These are phyloP conservation scores for Steatornis caripensis DNA, from an alignment of 2,113 vertebrate genomes.

Conservation along the genomic window DNA sequence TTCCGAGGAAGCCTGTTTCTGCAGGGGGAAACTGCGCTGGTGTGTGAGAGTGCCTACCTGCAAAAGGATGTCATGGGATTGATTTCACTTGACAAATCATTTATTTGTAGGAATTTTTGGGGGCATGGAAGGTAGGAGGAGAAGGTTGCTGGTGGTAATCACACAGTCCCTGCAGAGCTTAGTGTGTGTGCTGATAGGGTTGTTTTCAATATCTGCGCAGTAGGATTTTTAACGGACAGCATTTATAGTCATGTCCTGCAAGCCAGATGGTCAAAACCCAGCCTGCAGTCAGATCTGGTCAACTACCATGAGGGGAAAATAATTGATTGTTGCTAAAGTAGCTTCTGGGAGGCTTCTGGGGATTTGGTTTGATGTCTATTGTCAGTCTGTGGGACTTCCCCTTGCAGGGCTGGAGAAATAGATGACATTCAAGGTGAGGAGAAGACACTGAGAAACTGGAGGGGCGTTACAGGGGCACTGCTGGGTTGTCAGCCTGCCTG, in stretches of 20 bases:
- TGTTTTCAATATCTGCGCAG: background rate
- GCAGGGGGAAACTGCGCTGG: background rate
- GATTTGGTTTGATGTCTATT: background rate
- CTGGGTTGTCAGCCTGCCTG: background rate
- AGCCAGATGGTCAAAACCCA: background rate
- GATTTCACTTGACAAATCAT: background rate
- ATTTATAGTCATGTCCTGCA: background rate
- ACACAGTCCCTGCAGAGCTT: background rate
- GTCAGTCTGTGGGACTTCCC: background rate
- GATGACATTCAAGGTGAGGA: background rate
- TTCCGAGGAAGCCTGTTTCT: background rate
- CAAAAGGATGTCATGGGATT: background rate
- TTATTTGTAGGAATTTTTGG: background rate
- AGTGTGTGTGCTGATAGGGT: background rate
- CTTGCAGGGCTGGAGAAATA: fast-evolving
- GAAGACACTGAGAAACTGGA: background rate
- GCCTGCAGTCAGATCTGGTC: background rate
- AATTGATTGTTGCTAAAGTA: background rate
- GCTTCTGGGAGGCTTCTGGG: background rate
- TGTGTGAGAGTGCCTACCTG: background rate
- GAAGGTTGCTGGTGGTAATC: background rate
- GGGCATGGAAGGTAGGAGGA: background rate
- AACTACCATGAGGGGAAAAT: background rate
- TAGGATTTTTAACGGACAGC: background rate
- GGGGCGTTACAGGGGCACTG: background rate